These are phyloP conservation scores for Artemia sinica DNA, from an alignment of 2,888 invertebrate species.

Conservation along the genomic window DNA sequence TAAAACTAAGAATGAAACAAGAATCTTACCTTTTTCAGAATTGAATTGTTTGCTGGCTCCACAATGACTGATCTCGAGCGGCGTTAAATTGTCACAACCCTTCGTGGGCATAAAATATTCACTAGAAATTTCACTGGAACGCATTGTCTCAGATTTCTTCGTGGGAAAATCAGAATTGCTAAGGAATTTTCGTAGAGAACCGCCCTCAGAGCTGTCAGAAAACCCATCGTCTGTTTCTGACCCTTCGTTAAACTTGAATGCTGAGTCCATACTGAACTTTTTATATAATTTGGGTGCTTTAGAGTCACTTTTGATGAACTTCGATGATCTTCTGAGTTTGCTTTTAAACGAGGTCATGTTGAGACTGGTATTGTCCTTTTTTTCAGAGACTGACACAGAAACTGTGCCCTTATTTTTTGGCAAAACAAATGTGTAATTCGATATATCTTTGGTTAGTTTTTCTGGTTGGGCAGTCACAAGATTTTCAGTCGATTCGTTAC, in stretches of 20 bases:
- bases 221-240: constrained; percentile 6
- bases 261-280: not conserved
- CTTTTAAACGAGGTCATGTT: not conserved
- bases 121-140: not conserved
- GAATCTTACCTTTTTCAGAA: constrained; percentile 5
- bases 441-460: not conserved
- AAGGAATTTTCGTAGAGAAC: not conserved
- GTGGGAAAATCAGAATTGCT: constrained; percentile 14
- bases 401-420: constrained; percentile 3
- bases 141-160: not conserved
- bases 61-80: not conserved
- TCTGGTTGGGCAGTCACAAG: not conserved
- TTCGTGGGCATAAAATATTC: constrained; percentile 14
- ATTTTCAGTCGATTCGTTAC: not conserved
- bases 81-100: not conserved
- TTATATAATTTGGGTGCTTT: not conserved
- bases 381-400: not conserved
- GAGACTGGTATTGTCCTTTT: not conserved
- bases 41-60: not conserved
- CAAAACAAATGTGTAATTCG: constrained; percentile 1
- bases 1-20: not conserved
- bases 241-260: not conserved
- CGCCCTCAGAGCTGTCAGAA: constrained; percentile 10
- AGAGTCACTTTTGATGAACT: constrained; percentile 9
- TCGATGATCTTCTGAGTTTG: not conserved